Conservation (phyloP, 2,888 invertebrate genomes). For the Drosophila greeni region DNA sequence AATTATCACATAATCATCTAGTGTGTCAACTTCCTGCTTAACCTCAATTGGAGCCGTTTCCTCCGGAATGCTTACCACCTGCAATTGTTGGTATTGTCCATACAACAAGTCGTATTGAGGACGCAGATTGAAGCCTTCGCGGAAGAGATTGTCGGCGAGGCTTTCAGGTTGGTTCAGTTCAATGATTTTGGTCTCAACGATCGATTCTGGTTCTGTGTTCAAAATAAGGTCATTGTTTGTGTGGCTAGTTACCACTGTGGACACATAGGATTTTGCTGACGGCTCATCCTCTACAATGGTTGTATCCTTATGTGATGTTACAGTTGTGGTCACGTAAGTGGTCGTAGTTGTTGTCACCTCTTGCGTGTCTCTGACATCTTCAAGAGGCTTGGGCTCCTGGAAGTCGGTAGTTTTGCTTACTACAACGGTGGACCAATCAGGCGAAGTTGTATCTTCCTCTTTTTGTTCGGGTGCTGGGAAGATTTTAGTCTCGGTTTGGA, state of each 20-base stretch:
- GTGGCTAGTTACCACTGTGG: conserved; percentile 59
- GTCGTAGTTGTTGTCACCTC: conserved; percentile 52
- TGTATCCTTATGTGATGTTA: conserved; percentile 56
- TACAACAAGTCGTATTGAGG: conserved; percentile 25
- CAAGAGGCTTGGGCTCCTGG: conserved; percentile 63
- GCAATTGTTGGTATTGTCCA: conserved; percentile 30
- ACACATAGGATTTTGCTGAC: conserved; percentile 50
- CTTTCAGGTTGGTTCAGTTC: conserved; percentile 8
- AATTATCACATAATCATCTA: conserved; percentile 70
- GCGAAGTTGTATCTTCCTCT: conserved; percentile 1
- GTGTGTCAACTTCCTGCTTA: conserved; percentile 29
- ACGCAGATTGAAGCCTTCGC: conserved; percentile 16
- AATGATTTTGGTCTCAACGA: conserved; percentile 4
- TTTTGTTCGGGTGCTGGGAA: conserved; percentile 51
- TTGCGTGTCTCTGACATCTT: conserved; percentile 28
- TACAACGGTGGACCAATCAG: conserved; percentile 67
- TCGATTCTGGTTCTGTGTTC: conserved; percentile 10
- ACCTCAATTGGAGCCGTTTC: conserved; percentile 3
- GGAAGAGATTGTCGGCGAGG: conserved; percentile 20
- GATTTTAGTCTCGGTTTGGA: conserved; percentile 70
- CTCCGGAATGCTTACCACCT: conserved; percentile 10
- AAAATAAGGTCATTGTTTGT: conserved; percentile 40
- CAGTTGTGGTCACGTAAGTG: conserved; percentile 56
- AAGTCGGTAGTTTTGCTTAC: conserved; percentile 70
- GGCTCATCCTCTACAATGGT: conserved; percentile 27